These are phyloP conservation scores for Strigamia crassipes DNA, from an alignment of 2,888 invertebrate species.

Conservation along the genomic window DNA sequence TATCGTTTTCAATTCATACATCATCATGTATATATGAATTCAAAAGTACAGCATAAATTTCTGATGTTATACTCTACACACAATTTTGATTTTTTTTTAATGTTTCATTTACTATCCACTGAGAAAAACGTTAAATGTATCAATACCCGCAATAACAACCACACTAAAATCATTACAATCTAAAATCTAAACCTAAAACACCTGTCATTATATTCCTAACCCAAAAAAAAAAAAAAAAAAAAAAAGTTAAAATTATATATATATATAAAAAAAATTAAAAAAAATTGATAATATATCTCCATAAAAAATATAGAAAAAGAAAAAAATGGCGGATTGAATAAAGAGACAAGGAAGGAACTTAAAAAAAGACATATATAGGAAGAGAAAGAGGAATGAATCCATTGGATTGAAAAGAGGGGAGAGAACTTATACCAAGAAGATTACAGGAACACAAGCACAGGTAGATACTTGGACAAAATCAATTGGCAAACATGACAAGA, in stretches of 20 bases:
- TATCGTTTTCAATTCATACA: too few species aligned
- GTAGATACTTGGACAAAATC: slow-evolving; percentile 37
- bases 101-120: too few species aligned
- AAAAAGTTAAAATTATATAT: neutral
- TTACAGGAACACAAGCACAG: slow-evolving; percentile 4
- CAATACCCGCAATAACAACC: neutral
- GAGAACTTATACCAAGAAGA: slow-evolving; percentile 1
- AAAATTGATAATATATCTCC: neutral
- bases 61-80: neutral
- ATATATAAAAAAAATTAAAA: neutral
- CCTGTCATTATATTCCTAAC: neutral
- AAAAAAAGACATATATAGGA: neutral
- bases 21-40: too few species aligned
- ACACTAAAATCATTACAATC: slow-evolving; percentile 15
- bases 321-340: neutral
- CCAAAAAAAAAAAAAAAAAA: neutral
- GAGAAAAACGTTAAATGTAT: neutral
- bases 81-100: neutral
- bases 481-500: slow-evolving; percentile 38
- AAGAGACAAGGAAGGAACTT: slow-evolving; percentile 7
- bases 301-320: neutral
- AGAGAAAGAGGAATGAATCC: slow-evolving; percentile 14
- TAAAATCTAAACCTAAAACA: neutral
- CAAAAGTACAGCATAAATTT: neutral
- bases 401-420: slow-evolving; percentile 3